Conservation (phyloP, 1,140 invertebrate species). For the Drosophila punjabiensis region DNA sequence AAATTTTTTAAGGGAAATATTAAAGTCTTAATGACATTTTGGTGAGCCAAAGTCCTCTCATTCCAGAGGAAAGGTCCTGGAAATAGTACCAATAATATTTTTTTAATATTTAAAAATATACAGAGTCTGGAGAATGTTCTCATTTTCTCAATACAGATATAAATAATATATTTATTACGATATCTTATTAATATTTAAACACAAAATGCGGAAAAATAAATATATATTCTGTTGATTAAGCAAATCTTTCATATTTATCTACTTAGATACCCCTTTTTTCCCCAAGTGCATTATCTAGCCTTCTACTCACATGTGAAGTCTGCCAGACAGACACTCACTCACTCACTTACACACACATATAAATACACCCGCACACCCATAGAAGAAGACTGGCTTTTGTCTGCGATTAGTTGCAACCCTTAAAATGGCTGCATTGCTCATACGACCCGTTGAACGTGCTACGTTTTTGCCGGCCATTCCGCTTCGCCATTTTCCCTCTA, state of each 20-base stretch:
- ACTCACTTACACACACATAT: background rate
- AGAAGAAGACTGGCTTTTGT: constrained; percentile 40
- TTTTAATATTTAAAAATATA: no score
- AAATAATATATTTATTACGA: background rate
- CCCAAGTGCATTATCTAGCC: background rate
- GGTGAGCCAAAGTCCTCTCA: background rate
- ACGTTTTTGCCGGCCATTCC: constrained; percentile 35
- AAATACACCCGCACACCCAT: constrained; percentile 5
- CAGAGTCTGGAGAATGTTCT: no score
- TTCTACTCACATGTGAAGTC: constrained; percentile 32
- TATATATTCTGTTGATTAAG: no score
- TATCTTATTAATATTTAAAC: no score
- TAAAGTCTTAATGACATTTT: background rate
- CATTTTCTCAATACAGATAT: no score
- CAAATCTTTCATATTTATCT: background rate
- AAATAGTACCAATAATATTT: background rate
- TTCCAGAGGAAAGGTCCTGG: background rate
- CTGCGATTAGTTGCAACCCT: constrained; percentile 81
- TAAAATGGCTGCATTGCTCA: constrained; percentile 76
- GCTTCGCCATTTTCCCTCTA: constrained; percentile 4
- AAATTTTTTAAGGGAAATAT: background rate
- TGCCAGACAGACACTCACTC: constrained; percentile 39
- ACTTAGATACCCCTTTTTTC: background rate
- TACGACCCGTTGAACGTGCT: constrained; percentile 64
- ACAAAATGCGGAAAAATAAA: background rate